A percentile compares a stretch with the other conserved stretches of the same genome.
Conservation (phyloP, 2,113 vertebrate genomes). For the Scophthalmus maximus region DNA sequence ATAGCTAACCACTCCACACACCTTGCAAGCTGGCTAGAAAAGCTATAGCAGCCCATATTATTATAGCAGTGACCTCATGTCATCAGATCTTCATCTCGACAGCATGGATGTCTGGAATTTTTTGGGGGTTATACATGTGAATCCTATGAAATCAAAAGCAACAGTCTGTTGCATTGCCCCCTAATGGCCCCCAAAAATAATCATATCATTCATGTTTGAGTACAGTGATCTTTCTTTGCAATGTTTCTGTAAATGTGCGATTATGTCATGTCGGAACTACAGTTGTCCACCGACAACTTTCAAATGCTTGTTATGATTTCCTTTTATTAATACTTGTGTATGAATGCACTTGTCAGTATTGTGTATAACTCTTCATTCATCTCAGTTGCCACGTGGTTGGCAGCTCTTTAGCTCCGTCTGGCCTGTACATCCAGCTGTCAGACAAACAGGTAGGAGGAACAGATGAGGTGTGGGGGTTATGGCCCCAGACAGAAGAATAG, state of each 20-base stretch:
- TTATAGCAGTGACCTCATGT: too few relatives aligned
- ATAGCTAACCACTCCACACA: neutral
- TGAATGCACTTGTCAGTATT: conserved; percentile 7
- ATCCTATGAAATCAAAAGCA: too few relatives aligned
- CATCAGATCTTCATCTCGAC: too few relatives aligned
- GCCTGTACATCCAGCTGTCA: conserved; percentile 69
- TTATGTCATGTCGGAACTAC: neutral
- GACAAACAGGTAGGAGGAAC: conserved; percentile 71
- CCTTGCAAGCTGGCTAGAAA: too few relatives aligned
- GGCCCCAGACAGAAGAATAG: conserved; percentile 75
- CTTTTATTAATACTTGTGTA: neutral
- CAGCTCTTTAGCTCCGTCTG: conserved; percentile 44
- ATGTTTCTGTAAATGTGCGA: too few relatives aligned
- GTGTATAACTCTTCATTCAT: conserved; percentile 44
- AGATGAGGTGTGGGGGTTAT: conserved; percentile 65
- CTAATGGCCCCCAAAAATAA: too few relatives aligned
- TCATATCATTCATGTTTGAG: too few relatives aligned
- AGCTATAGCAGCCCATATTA: too few relatives aligned
- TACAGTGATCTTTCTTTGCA: neutral
- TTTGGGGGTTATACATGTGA: too few relatives aligned
- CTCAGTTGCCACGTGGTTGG: conserved; percentile 27
- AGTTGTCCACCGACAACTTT: neutral
- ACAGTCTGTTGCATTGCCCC: too few relatives aligned
- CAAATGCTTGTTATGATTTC: neutral
- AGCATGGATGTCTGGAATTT: too few relatives aligned